A percentile compares a stretch with the other conserved stretches of the same genome.
Conservation (phyloP, 2,888 invertebrate species). For the Noctua janthe region DNA sequence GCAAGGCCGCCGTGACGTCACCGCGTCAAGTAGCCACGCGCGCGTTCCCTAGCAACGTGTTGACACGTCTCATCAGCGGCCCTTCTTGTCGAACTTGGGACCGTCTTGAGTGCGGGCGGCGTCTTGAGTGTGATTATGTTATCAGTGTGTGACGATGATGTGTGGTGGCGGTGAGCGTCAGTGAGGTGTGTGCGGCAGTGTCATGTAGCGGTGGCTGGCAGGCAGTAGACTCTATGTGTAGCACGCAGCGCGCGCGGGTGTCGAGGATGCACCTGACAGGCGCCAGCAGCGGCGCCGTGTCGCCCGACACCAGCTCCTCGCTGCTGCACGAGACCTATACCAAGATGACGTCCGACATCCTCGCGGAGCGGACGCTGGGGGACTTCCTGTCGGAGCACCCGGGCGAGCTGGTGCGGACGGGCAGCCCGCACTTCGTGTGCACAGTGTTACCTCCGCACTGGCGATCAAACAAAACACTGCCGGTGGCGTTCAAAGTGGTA, state of each 20-base stretch:
- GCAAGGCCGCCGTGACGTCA: conserved; percentile 91
- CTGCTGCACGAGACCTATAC: conserved; percentile 95
- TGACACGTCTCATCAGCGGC: conserved; percentile 74
- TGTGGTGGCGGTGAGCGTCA: conserved; percentile 75
- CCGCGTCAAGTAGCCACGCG: conserved; percentile 88
- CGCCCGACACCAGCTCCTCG: conserved; percentile 93
- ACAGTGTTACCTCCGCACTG: conserved; percentile 98
- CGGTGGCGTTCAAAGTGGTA: conserved; percentile 99
- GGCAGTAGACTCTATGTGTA: conserved; percentile 86
- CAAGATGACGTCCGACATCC: conserved; percentile 97
- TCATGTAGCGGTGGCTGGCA: conserved; percentile 79
- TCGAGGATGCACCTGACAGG: conserved; percentile 90
- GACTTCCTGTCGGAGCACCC: conserved; percentile 97
- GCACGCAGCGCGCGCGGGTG: conserved; percentile 88
- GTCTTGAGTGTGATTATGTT: conserved; percentile 71
- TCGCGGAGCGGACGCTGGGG: conserved; percentile 96
- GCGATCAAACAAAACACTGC: conserved; percentile 99
- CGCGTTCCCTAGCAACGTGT: conserved; percentile 89
- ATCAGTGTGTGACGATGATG: conserved; percentile 73
- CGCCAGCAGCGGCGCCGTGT: conserved; percentile 90
- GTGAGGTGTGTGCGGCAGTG: conserved; percentile 78
- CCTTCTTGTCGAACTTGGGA: conserved; percentile 59
- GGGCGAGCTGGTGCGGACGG: conserved; percentile 97
- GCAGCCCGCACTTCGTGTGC: conserved; percentile 98
- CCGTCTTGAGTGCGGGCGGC: conserved; percentile 59